Base-by-base conservation (phyloP, 2,888 invertebrate genomes). In the Mesodorylaimus sp. region DNA sequence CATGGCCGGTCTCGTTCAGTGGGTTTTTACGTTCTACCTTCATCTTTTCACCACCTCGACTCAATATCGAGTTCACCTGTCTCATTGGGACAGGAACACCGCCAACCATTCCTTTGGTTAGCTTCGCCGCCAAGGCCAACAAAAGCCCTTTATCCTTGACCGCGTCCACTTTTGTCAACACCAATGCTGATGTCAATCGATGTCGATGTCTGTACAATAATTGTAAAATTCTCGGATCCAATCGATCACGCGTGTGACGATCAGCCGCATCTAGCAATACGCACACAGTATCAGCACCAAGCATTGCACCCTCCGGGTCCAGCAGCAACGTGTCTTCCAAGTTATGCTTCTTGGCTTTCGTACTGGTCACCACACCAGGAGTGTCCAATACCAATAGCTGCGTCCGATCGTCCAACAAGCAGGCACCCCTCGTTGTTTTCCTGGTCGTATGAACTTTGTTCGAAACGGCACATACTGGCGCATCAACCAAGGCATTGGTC, bases 341-440 rank as follows among this genome's bases (percentile, higher is more conserved):
- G 7, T 42, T 42, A 24, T 42, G n/a, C 81, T 73, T 79, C 62
- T 77, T 76, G 54, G 74, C 69, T 65, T 87, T 83, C 36, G 71
- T 71, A 39, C 72, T 68, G 24, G 78, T 76, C 0, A 88, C 79
- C 32, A 91, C 69, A 26, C 95, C 95, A 1, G 95, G 95, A 2
- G 91, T 91, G 64, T 95, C 95, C 27, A 87, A 72, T 63, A 93
- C 83, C 32, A 71, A 77, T 37, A 95, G 75, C 70, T 95, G 95
- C 1, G 82, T 80, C 53, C 81, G 73, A n/a, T 76, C 77, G 54
- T 78, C 72, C 7, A 43, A 25, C 10, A 21, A n/a, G n/a, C n/a
- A n/a, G 27, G 27, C 19, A 10, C 44, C 44, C 7, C 13, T 21
- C 3, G 38, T 37, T 3, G 38, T 3, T 24, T 54, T 52, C 2